These are phyloP conservation scores for Hirudinaria manillensis DNA, from an alignment of 2,888 invertebrate species.

Conservation along the genomic window DNA sequence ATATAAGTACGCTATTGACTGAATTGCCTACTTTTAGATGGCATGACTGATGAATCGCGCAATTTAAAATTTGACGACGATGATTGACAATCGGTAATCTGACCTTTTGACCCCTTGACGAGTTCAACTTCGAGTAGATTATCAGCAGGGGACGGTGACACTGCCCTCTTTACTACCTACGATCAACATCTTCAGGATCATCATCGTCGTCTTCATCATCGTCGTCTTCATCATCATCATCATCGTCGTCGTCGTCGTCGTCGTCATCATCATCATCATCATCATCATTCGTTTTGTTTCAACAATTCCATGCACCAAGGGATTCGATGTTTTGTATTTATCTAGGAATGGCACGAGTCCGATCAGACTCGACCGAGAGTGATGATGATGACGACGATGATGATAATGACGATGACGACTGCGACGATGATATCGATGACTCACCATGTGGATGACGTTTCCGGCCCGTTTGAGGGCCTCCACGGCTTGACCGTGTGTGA, in stretches of 20 bases:
- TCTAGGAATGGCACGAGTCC: no score
- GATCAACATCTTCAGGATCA: conserved; percentile 29
- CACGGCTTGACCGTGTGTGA: conserved; percentile 88
- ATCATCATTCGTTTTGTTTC: background rate
- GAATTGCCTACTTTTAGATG: no score
- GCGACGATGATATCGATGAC: conserved; percentile 8
- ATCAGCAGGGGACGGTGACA: conserved; percentile 44
- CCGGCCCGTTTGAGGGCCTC: conserved; percentile 94
- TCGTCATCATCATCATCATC: conserved; percentile 22
- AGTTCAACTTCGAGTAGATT: conserved; percentile 48
- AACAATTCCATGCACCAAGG: background rate
- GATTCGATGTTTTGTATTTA: background rate
- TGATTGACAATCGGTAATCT: no score
- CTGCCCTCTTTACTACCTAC: conserved; percentile 64
- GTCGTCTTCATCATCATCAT: conserved; percentile 24
- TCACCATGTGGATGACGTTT: conserved; percentile 31
- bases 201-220: conserved; percentile 23
- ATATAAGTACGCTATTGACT: no score
- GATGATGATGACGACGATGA: conserved; percentile 5
- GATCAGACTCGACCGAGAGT: background rate
- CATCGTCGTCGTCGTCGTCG: conserved; percentile 22
- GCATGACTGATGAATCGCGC: no score
- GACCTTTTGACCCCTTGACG: conserved; percentile 49
- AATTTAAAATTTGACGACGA: conserved; percentile 56
- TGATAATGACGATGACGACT: background rate